phyloP scores from a whole-genome alignment of 2,888 invertebrate genomes.

The Cephalotes varians region DNA sequence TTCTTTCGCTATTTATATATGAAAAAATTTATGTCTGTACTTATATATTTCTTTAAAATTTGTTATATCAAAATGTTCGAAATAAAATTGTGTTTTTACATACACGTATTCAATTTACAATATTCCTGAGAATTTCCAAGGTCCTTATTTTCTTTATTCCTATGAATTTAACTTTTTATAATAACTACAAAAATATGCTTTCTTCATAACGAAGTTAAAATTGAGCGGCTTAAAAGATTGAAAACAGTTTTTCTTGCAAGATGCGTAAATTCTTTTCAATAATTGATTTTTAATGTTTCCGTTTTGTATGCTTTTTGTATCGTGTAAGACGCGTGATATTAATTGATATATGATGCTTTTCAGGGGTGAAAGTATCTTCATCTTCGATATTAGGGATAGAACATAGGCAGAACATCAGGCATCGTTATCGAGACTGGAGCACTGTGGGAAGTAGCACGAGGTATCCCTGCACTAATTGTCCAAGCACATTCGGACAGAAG shows the following conservation, averaged over 20 bases:
- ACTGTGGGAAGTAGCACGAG: not conserved
- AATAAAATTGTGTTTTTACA: conserved; percentile 28
- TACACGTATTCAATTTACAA: not conserved
- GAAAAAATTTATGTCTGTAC: not conserved
- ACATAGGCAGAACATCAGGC: not conserved
- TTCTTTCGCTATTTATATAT: not conserved
- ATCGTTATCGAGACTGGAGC: not conserved
- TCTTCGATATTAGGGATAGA: not conserved
- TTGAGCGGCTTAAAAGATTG: not conserved
- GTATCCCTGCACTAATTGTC: conserved; percentile 79
- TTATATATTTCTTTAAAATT: not conserved
- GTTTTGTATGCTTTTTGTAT: not conserved
- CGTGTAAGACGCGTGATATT: conserved; percentile 16
- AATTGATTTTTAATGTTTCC: not conserved
- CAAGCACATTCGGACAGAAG: conserved; percentile 77
- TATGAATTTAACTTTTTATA: not conserved
- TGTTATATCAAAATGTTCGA: conserved; percentile 3
- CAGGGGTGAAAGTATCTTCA: conserved; percentile 55
- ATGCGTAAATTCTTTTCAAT: not conserved
- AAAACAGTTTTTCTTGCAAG: not conserved
- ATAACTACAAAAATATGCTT: not conserved
- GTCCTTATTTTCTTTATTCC: not conserved
- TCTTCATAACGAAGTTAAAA: not conserved
- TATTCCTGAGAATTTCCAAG: not conserved
- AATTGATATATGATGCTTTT: conserved; percentile 57